Percentiles rank a stretch among this genome's conserved stretches.
These are phyloP conservation scores for Paralichthys olivaceus DNA, from an alignment of 2,113 vertebrate genomes.

Conservation along the genomic window DNA sequence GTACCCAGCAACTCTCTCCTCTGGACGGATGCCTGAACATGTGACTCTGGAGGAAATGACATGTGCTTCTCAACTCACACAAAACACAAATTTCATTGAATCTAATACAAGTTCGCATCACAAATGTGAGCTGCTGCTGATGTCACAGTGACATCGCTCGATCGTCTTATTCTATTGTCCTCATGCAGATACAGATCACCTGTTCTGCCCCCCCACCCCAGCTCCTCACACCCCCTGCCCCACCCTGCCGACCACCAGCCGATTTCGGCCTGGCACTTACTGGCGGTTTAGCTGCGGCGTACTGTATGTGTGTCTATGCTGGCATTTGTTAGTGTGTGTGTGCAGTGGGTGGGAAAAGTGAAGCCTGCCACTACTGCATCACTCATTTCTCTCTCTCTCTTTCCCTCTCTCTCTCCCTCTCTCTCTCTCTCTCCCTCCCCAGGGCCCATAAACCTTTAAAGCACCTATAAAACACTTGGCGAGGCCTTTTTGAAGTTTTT, in stretches of 20 bases:
- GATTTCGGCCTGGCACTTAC: conserved; percentile 47
- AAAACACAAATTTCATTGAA: background rate
- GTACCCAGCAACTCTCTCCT: background rate
- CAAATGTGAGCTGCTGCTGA: background rate
- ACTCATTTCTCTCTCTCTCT: conserved; percentile 66
- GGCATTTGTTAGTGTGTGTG: conserved; percentile 46
- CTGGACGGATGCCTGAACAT: background rate
- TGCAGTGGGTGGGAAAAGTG: conserved; percentile 73
- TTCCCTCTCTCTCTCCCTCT: conserved; percentile 31
- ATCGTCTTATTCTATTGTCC: conserved; percentile 33
- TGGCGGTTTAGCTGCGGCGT: conserved; percentile 47
- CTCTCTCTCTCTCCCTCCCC: conserved; percentile 65
- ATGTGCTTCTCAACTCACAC: background rate
- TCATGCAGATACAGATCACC: conserved; percentile 54
- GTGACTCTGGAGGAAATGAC: background rate
- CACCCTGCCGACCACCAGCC: conserved; percentile 31
- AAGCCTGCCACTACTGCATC: conserved; percentile 77
- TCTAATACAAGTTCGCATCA: background rate
- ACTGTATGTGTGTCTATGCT: conserved; percentile 35
- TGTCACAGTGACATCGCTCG: conserved; percentile 16
- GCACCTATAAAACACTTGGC: conserved; percentile 89
- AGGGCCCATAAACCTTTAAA: conserved; percentile 86
- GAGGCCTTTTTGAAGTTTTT: conserved; percentile 88
- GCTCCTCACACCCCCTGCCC: conserved; percentile 13
- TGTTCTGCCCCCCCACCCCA: conserved; percentile 39